Evolutionary conservation across 2,888 invertebrate species (phyloP), one percentile per base, ranked within the genome.

Genomic region (Torymus tubicola): DNA sequence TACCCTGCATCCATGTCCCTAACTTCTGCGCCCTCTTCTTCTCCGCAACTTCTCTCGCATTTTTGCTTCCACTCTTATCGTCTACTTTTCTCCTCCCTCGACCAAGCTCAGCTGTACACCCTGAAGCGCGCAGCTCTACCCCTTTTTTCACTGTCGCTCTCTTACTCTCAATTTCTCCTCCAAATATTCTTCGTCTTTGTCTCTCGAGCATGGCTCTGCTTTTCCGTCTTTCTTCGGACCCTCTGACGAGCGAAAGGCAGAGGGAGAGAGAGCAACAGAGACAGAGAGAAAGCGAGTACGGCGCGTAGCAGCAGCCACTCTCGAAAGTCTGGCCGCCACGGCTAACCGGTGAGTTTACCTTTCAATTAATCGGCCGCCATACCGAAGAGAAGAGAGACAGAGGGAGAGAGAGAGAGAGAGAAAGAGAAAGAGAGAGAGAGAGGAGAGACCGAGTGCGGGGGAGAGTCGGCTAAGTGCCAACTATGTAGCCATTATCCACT

Each of bases 361-460:
- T 89, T 89, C 89, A 89, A 89, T 89, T 89, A 89, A 89, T 88
- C 88, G 87, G 85, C 87, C 85, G 85, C 87, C 86, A 86, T 86
- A 82, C 83, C 84, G 85, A 84, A 42, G 42, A 42, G 42, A 42
- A 42, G 42, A 42, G 42, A 42, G 42, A 42, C 42, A 42, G 82
- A 76, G 57, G 50, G 58, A n/a, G 42, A 24, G 72, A 78, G 70
- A 70, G 61, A 61, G 52, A 18, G 58, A 21, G 61, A 73, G 55
- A 31, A 61, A 60, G 58, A n/a, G 42, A 24, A 69, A 78, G 70
- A 70, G 61, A 61, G 52, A 18, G 58, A 21, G 61, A 73, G 55
- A 31, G 64, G 18, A 58, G 68, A 12, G 67, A 18, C 50, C 14
- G 61, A 73, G 57, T 16, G 64, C 16, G 58, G 24, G 68, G 53